phyloP scores from a whole-genome alignment of 2,797 vertebrate species.

The Monodelphis domestica region DNA sequence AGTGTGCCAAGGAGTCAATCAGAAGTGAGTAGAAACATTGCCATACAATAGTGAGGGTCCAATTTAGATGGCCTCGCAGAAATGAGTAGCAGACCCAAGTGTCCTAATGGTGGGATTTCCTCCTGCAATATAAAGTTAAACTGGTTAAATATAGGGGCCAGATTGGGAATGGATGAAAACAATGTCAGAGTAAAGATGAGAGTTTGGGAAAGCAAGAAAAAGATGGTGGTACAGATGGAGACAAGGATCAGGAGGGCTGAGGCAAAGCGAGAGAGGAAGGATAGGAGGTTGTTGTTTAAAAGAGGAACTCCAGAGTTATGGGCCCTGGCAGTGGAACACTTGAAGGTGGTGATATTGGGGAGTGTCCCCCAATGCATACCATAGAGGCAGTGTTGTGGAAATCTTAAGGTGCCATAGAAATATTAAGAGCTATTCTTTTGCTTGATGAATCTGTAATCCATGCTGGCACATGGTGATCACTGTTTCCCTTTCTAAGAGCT shows the following conservation, averaged over 20 bases:
- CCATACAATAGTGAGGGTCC: background rate
- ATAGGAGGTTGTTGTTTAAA: background rate
- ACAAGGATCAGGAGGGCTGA: background rate
- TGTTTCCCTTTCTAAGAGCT: background rate
- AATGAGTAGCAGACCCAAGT: background rate
- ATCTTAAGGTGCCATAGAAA: background rate
- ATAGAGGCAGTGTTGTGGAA: background rate
- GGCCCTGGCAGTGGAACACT: background rate
- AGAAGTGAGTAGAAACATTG: background rate
- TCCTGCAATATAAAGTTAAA: background rate
- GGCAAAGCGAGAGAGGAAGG: background rate
- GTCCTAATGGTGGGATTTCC: background rate
- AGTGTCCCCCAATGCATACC: background rate
- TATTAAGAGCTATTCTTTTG: background rate
- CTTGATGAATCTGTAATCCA: background rate
- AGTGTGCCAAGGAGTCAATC: background rate
- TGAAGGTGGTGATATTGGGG: background rate
- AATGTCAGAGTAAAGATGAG: background rate
- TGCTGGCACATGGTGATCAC: background rate
- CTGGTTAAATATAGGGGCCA: background rate
- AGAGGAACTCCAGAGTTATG: background rate
- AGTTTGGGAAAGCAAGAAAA: background rate
- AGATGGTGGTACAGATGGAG: background rate
- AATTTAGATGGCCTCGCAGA: background rate
- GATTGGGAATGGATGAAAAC: background rate